Evolutionary conservation across 37 sponge, comb jelly and placozoan species (phyloP), one percentile per base, ranked within the genome.

Genomic region (Agelas oroides): DNA sequence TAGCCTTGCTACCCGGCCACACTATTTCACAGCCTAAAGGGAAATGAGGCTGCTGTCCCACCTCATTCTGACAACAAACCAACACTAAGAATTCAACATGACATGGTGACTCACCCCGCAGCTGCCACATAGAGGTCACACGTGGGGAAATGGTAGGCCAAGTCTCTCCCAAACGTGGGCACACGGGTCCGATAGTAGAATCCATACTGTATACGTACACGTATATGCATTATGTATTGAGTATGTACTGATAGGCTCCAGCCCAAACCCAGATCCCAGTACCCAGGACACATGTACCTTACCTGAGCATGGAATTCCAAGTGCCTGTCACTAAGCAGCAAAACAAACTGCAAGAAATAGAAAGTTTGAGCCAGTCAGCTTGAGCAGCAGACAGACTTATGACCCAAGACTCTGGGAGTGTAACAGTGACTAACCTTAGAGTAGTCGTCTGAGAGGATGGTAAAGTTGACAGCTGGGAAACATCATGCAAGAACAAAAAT

Each of bases 81-180:
- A n/a, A n/a, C n/a, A n/a, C n/a, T n/a, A 25, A 70, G 27, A 72
- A 24, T 34, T 18, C 18, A 76, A n/a, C 16, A 74, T 20, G 32
- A 36, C 76, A 33, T n/a, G n/a, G n/a, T 12, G 15, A 16, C 73
- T 77, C 18, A 93, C 92, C 95, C 66, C 2, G 86, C 70, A 38
- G 91, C 92, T 56, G 84, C 92, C 20, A 98, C 41, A 57, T 93
- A 96, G 40, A 98, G 95, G 73, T 98, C 98, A 90, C 96, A 96
- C 34, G 96, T 87, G 27, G 90, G 79, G n/a, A 37, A 78, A 52
- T 98, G 97, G 72, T 98, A 98, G 39, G 94, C 89, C 75, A 98
- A 69, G 73, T 96, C 96, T n/a, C 95, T 89, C 23, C 98, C 98
- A 87, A 94, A 96, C 34, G 72, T 94, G 18, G 98, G 98, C 2